phyloP scores from a whole-genome alignment of 2,888 invertebrate species.

The Apeira syringaria region DNA sequence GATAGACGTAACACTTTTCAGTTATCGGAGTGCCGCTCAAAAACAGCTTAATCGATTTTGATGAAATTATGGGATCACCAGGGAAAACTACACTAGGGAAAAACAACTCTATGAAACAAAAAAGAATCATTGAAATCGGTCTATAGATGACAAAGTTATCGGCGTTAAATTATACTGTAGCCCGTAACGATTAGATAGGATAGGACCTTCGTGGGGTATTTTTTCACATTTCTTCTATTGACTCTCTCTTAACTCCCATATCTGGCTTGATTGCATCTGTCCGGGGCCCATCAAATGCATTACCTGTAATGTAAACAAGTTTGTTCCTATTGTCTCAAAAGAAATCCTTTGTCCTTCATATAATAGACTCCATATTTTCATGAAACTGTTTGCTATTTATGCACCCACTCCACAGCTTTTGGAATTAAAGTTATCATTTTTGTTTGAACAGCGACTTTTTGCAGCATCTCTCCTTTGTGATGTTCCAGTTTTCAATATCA shows the following conservation, averaged over 20 bases:
- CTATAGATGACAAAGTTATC: too few relatives aligned
- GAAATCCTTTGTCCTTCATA: constrained; percentile 51
- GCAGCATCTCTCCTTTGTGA: constrained; percentile 23
- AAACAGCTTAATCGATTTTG: too few relatives aligned
- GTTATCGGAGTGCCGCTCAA: too few relatives aligned
- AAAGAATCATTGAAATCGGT: too few relatives aligned
- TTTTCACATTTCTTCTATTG: constrained; percentile 1
- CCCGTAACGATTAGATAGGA: too few relatives aligned
- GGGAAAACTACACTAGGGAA: too few relatives aligned
- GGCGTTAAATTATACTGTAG: too few relatives aligned
- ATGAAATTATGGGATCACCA: too few relatives aligned
- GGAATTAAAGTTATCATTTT: constrained; percentile 29
- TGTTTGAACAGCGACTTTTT: constrained; percentile 21
- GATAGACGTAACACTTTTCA: too few relatives aligned
- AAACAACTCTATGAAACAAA: too few relatives aligned
- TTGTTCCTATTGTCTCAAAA: constrained; percentile 58
- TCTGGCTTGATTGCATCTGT: constrained; percentile 47
- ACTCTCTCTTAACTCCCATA: constrained; percentile 18
- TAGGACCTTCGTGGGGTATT: too few relatives aligned
- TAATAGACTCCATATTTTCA: constrained; percentile 54
- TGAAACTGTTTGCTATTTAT: constrained; percentile 37
- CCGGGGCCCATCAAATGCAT: constrained; percentile 58
- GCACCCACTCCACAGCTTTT: constrained; percentile 34
- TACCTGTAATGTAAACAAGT: constrained; percentile 63
- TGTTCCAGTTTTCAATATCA: constrained; percentile 38